Base-by-base conservation (phyloP, 2,888 invertebrate species). In the Melanotus villosus region DNA sequence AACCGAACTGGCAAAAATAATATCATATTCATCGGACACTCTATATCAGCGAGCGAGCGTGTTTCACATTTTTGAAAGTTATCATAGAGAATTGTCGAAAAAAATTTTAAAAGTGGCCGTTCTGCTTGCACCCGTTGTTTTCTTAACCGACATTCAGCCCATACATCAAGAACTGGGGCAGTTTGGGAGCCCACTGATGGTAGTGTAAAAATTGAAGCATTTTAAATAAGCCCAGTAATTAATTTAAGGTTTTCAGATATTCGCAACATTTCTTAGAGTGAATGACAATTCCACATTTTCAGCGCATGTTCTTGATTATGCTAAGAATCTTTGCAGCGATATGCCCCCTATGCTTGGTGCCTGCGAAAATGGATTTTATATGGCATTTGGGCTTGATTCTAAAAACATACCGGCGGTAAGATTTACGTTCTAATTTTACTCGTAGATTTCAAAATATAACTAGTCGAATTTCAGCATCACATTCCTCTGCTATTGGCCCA, bases 21-120 rank as follows among this genome's bases (percentile, higher is more conserved):
- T 7, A 71, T 91, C 21, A 88, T 89, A 76, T 96, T 94, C 80
- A 85, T 95, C 41, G 96, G 96, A 0, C 94, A 95, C 83, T 95
- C 94, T 0, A 94, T 96, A 89, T 96, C 95, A 1, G 92, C 92
- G 0, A 1, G 92, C 92, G 0, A 90, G 92, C 0, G 85, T 89
- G 64, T 87, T 90, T 72, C 90, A 90, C 78, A 90, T 90, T 0
- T 85, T 92, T 81, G 87, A 91, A 58, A 89, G 90, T 1, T 87
- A 88, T 16, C 86, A 88, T 75, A 89, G 91, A 0, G 87, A 90
- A 67, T 90, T 92, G 74, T 90, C 92, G 71, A 87, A 89, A 36
- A 87, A 90, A 56, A 85, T 92, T 34, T 85, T 87, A 71, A 88
- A 89, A 0, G 90, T 89, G 64, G 89, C 90, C 73, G 65, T 75